Conservation (phyloP, 2,113 vertebrate species). For the Perca flavescens region DNA sequence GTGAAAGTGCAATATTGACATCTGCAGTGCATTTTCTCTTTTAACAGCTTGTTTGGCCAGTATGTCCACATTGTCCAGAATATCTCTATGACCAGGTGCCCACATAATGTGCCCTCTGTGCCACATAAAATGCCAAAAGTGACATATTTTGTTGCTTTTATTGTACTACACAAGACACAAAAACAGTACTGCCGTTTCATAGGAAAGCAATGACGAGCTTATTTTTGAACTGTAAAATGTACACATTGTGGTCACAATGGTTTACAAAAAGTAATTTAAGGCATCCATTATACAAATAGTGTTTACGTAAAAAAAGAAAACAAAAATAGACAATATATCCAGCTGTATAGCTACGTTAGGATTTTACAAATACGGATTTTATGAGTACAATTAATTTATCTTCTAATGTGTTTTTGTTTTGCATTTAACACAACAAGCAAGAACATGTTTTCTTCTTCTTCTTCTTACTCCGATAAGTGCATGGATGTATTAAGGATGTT, state of each 20-base stretch:
- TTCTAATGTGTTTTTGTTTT: neutral
- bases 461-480: neutral
- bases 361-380: no score
- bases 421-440: neutral
- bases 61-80: conserved; percentile 1
- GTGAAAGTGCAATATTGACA: neutral
- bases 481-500: neutral
- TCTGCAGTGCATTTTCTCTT: neutral
- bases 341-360: no score
- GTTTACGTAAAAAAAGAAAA: no score
- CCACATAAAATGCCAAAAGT: neutral
- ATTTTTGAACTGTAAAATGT: neutral
- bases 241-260: no score
- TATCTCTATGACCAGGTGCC: neutral
- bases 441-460: neutral
- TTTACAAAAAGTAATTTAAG: no score
- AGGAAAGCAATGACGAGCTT: neutral
- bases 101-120: neutral
- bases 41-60: neutral
- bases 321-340: no score
- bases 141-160: neutral
- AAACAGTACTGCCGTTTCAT: neutral
- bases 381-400: neutral
- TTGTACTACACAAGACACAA: neutral
- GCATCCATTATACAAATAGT: no score